phyloP scores from a whole-genome alignment of 2,797 vertebrate genomes.

The Pachyuromys duprasi region DNA sequence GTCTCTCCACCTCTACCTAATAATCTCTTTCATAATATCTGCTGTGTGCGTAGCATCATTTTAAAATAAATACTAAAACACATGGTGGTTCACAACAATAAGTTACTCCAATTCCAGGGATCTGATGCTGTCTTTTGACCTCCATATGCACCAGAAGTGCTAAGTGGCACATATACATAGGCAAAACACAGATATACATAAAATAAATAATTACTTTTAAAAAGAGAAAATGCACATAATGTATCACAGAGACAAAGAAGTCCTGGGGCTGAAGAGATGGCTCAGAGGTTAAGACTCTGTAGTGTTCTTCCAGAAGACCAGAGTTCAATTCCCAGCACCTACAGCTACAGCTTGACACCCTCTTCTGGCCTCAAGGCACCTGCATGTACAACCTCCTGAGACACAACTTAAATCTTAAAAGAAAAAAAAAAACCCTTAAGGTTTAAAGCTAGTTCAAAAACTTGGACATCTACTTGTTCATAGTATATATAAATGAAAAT shows the following conservation, averaged over 20 bases:
- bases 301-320: neutral
- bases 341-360: neutral
- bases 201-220: neutral
- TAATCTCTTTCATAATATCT: too few relatives aligned
- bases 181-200: neutral
- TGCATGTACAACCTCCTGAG: neutral
- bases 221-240: constrained; percentile 3
- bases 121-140: neutral
- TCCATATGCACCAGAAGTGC: neutral
- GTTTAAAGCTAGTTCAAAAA: neutral
- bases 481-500: neutral
- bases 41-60: too few relatives aligned
- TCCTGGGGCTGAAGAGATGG: neutral
- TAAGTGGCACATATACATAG: neutral
- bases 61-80: too few relatives aligned
- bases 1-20: too few relatives aligned
- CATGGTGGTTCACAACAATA: neutral
- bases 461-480: neutral
- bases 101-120: neutral
- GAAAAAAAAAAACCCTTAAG: neutral
- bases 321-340: neutral
- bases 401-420: neutral
- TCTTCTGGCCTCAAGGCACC: neutral
- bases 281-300: neutral
- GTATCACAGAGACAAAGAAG: neutral